Evolutionary conservation across 2,113 vertebrate species (phyloP), one percentile per base, ranked within the genome.

Genomic region (Phaethon lepturus): DNA sequence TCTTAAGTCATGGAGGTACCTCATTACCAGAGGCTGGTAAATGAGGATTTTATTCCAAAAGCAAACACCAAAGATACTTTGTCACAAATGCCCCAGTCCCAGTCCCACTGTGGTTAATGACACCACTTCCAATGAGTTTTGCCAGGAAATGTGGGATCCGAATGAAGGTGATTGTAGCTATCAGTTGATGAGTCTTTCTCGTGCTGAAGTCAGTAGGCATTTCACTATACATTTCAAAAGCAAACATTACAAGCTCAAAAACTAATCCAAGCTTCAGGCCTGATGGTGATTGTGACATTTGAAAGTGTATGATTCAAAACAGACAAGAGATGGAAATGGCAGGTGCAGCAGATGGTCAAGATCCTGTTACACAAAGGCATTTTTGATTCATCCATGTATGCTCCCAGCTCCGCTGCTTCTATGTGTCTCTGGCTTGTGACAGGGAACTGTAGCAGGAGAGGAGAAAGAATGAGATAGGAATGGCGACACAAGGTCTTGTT

Each of bases 311-410:
- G 82, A 93, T 86, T 88, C 84, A 93, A 95, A 93, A 79, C 63
- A 93, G 95, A 76, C 50, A 92, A 87, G 62, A 33, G 63, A 91
- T 90, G 88, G 87, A 95, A 95, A 87, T 14, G 89, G 67, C 84
- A 95, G 84, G 89, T 91, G 93, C 58, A 88, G 71, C 91, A 95
- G 95, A 96, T 66, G 84, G 81, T 95, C 81, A 95, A 93, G 84
- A 93, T 91, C 85, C 81, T 91, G 71, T 85, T 91, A 85, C 71
- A 95, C 59, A 94, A 80, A 88, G 42, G 59, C 29, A 35, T 69
- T 78, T 88, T 87, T 93, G 69, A 67, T 72, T 78, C 56, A 81
- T 38, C 15, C 16, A 33, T 50, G 13, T 35, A 55, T 44, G 50
- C 23, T 74, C 35, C 66, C 53, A 91, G 62, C 15, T 95, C 53